Percentiles rank a stretch among this genome's conserved stretches.
phyloP scores from a whole-genome alignment of 2,888 invertebrate genomes.

The Selenia dentaria region DNA sequence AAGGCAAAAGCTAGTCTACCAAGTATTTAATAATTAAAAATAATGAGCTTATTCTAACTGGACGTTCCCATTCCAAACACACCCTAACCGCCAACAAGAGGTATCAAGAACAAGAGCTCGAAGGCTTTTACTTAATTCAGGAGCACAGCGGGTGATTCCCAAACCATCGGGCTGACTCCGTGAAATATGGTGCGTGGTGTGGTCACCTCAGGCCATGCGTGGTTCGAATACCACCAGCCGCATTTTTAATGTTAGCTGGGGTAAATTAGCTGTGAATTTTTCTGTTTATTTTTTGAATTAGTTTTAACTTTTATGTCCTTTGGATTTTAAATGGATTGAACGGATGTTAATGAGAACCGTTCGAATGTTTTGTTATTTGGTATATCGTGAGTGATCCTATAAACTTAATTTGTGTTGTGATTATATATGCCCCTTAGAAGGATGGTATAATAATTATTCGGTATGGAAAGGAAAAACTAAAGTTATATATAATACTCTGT shows the following conservation, averaged over 20 bases:
- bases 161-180: conserved; percentile 67
- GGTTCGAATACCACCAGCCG: conserved; percentile 59
- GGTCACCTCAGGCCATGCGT: conserved; percentile 73
- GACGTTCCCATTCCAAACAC: conserved; percentile 36
- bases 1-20: too few species aligned
- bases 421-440: too few species aligned
- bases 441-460: too few species aligned
- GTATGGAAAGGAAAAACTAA: too few species aligned
- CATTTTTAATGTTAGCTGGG: conserved; percentile 30
- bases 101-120: conserved; percentile 86
- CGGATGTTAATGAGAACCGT: conserved; percentile 1
- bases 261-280: conserved; percentile 47
- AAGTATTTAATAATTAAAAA: too few species aligned
- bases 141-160: conserved; percentile 88
- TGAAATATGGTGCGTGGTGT: conserved; percentile 76
- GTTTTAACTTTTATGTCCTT: conserved; percentile 21
- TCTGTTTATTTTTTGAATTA: conserved; percentile 22
- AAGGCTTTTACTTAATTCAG: conserved; percentile 90
- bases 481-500: too few species aligned
- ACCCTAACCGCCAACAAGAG: conserved; percentile 65
- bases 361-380: too few species aligned
- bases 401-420: too few species aligned
- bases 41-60: too few species aligned
- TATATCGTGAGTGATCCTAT: too few species aligned
- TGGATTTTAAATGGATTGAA: conserved; percentile 7